Conservation (phyloP, 2,888 invertebrate genomes). For the Spatulosminthurus flaviceps region DNA sequence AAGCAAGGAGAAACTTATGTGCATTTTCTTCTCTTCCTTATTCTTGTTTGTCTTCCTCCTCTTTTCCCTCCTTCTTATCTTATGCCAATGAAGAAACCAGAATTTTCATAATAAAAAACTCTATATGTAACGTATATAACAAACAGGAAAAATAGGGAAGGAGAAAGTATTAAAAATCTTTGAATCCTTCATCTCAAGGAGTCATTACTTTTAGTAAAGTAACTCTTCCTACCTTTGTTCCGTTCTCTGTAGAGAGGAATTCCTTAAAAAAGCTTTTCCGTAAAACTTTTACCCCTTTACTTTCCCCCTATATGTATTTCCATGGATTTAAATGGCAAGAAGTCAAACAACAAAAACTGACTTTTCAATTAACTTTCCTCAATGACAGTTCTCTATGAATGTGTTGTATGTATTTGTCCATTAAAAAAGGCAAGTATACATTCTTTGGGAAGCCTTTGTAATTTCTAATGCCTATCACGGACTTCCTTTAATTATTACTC, state of each 20-base stretch:
- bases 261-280: conserved; percentile 6
- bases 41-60: no score
- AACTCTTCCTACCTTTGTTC: background rate
- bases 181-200: background rate
- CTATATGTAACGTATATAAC: no score
- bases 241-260: background rate
- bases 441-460: no score
- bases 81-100: no score
- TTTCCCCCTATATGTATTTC: conserved; percentile 6
- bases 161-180: no score
- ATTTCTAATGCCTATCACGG: no score
- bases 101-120: no score
- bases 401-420: background rate
- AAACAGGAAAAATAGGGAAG: no score
- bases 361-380: conserved; percentile 14
- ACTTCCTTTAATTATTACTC: background rate
- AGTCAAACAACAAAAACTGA: background rate
- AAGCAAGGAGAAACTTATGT: background rate
- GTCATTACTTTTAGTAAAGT: background rate
- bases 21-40: no score
- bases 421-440: no score
- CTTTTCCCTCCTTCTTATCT: no score
- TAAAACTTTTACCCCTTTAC: no score
- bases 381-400: background rate
- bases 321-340: background rate